Conservation (phyloP, 1,140 invertebrate genomes). For the Cardiocondyla obscurior region DNA sequence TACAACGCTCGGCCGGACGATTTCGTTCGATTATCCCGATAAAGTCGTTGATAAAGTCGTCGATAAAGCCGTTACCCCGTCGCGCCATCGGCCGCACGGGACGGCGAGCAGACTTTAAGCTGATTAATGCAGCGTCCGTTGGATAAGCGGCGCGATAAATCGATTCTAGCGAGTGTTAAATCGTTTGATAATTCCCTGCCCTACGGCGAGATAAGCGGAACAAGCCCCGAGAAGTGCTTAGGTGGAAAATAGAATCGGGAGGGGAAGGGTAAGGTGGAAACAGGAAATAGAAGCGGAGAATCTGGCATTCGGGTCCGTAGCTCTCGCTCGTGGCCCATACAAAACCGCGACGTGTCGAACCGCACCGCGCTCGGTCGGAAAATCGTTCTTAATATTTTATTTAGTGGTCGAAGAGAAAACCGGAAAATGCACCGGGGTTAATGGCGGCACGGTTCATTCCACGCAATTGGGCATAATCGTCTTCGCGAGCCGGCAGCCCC, state of each 20-base stretch:
- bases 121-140: conserved; percentile 61
- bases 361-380: not conserved
- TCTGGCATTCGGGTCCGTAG: not conserved
- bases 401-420: not conserved
- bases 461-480: conserved; percentile 27
- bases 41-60: conserved; percentile 70
- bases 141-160: conserved; percentile 39
- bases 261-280: too few relatives aligned
- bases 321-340: not conserved
- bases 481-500: not conserved
- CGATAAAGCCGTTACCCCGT: conserved; percentile 62
- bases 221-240: not conserved
- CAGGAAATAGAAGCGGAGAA: not conserved
- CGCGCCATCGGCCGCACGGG: conserved; percentile 6
- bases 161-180: conserved; percentile 11
- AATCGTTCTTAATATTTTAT: not conserved
- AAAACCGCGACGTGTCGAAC: not conserved
- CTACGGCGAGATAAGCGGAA: not conserved
- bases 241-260: conserved; percentile 12
- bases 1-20: conserved; percentile 30
- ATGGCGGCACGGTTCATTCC: conserved; percentile 32
- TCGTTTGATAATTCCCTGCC: conserved; percentile 33
- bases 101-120: conserved; percentile 32
- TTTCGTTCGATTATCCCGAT: conserved; percentile 72
- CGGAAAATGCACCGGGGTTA: conserved; percentile 21